Evolutionary conservation across 2,888 invertebrate genomes (phyloP).

Genomic region (Drosophila atroscutellata): DNA sequence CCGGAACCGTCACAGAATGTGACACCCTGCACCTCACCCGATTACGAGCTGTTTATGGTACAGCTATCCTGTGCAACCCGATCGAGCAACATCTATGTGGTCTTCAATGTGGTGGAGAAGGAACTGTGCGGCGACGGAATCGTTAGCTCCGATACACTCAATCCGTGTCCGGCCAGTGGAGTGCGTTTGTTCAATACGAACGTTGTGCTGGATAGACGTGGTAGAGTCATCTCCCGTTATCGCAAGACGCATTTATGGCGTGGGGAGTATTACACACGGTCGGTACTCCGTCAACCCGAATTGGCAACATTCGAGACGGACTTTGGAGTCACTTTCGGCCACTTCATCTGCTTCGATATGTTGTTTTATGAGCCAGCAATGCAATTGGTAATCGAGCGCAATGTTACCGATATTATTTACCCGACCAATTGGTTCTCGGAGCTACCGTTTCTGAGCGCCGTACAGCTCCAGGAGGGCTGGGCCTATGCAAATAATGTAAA

Average conservation of each 20-base stretch:
- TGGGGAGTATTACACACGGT: conserved; percentile 86
- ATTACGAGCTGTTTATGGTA: conserved; percentile 67
- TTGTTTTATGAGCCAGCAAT: conserved; percentile 90
- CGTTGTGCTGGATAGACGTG: conserved; percentile 90
- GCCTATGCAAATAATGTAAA: conserved; percentile 87
- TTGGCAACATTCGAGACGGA: conserved; percentile 89
- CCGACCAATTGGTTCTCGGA: conserved; percentile 93
- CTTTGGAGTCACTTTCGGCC: conserved; percentile 92
- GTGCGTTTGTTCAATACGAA: conserved; percentile 89
- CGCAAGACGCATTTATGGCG: conserved; percentile 83
- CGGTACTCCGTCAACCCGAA: conserved; percentile 85
- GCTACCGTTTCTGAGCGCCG: conserved; percentile 87
- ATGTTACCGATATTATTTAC: conserved; percentile 83
- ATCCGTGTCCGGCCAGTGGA: conserved; percentile 64
- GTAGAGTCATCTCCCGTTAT: conserved; percentile 88
- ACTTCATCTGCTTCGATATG: conserved; percentile 93
- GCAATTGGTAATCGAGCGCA: conserved; percentile 77
- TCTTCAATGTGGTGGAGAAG: conserved; percentile 86
- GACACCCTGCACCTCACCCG: conserved; percentile 75
- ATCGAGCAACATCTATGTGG: conserved; percentile 86
- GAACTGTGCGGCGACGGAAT: conserved; percentile 85
- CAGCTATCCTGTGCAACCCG: conserved; percentile 87
- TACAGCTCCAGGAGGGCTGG: conserved; percentile 88
- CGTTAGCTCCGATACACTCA: conserved; percentile 39
- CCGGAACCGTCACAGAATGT: conserved; percentile 76